A percentile compares a stretch with the other conserved stretches of the same genome.
phyloP scores from a whole-genome alignment of 2,888 invertebrate genomes.

The Nomada lathburiana region DNA sequence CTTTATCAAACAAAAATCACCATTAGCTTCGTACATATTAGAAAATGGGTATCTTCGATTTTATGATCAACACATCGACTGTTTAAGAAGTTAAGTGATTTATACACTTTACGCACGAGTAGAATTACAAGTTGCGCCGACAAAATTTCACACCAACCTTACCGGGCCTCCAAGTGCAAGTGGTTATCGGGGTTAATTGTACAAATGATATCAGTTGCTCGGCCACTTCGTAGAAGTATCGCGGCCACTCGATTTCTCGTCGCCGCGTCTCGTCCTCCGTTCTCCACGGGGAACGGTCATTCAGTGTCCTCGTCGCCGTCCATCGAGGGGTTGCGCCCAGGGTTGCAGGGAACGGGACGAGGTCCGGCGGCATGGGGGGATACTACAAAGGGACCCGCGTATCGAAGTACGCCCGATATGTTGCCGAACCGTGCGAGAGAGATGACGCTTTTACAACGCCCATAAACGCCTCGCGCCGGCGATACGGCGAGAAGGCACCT shows the following conservation, averaged over 20 bases:
- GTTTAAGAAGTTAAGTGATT: too few species aligned
- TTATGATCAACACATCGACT: too few species aligned
- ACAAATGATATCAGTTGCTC: too few species aligned
- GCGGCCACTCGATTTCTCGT: background rate
- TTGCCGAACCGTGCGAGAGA: slow-evolving; percentile 17
- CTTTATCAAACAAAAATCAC: too few species aligned
- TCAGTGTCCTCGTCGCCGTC: slow-evolving; percentile 2
- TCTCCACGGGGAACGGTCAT: slow-evolving; percentile 13
- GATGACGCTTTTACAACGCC: slow-evolving; percentile 59
- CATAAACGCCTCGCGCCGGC: slow-evolving; percentile 56
- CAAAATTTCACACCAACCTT: too few species aligned
- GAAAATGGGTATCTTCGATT: too few species aligned
- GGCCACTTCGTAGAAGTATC: too few species aligned
- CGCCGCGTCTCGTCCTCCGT: background rate
- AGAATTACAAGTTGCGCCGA: too few species aligned
- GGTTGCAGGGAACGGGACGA: background rate
- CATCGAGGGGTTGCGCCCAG: background rate
- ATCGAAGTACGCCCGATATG: slow-evolving; percentile 35
- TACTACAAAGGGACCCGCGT: slow-evolving; percentile 38
- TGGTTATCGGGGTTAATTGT: too few species aligned
- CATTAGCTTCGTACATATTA: too few species aligned
- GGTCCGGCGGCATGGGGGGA: slow-evolving; percentile 31
- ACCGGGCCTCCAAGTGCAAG: too few species aligned
- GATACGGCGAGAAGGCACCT: slow-evolving; percentile 64
- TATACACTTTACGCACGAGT: too few species aligned